Base-by-base conservation (phyloP, 2,888 invertebrate species). In the Calameuta pallipes region DNA sequence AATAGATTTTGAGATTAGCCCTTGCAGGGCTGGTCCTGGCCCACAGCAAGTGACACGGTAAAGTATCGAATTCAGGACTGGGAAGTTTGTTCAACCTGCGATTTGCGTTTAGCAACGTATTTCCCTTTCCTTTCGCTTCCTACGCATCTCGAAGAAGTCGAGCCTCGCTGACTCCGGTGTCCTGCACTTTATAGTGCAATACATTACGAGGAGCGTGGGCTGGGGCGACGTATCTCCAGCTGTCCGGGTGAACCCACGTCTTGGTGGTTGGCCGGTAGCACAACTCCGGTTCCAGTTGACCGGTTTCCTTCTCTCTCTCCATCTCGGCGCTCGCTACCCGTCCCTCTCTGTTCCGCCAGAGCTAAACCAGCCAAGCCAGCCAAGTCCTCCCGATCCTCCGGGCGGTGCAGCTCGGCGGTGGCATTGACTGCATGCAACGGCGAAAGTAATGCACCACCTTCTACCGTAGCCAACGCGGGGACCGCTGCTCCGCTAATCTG, bases 371-470 rank as follows among this genome's bases (percentile, higher is more conserved):
- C 74, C 37, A 23, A 30, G 34, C 74, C 37, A 33, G 36, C 31
- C 31, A 9, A 31, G n/a, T 35, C 30, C 36, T 33, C 37, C 13
- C n/a, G 74, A 74, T 74, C 30, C 74, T 36, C 23, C 71, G 71
- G 33, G 71, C 31, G 71, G 71, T 13, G 71, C 68, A 33, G 56
- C 56, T 75, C 41, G 68, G 76, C 80, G 85, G 85, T 89, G 87
- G 89, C 88, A 89, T 89, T 89, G 89, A 88, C 71, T 34, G 71
- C 71, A 34, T 34, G 86, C 80, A 83, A 85, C 86, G 84, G 88
- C 88, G 87, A 89, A 88, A 89, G 89, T 89, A 87, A 86, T 88
- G 86, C 87, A 85, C 84, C 80, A 33, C 41, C 71, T 36, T n/a
- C 33, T 23, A 33, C 70, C 41, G 56, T 31, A 71, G 71, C 12